Percentiles rank a stretch among this genome's conserved stretches.
These are phyloP conservation scores for Cartodere bifasciata DNA, from an alignment of 2,888 invertebrate species.

Conservation along the genomic window DNA sequence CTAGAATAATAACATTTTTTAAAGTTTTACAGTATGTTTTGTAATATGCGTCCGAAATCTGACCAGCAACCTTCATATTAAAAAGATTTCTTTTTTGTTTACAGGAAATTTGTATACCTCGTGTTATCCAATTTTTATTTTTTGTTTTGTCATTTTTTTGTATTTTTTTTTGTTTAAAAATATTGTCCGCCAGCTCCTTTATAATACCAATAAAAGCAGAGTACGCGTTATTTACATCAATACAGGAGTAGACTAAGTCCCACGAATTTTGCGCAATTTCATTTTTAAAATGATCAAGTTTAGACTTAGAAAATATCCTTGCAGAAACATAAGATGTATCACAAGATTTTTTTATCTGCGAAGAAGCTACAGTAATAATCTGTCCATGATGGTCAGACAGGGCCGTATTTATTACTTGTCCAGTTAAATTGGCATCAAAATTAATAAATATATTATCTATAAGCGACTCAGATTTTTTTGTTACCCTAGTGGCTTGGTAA, in stretches of 20 bases:
- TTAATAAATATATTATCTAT: conserved; percentile 4
- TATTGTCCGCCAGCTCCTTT: not conserved
- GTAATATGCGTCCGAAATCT: conserved; percentile 1
- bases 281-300: not conserved
- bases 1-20: conserved; percentile 1
- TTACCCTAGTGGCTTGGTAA: not conserved
- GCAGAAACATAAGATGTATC: not conserved
- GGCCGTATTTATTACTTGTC: not conserved
- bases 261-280: not conserved
- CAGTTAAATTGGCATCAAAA: not conserved
- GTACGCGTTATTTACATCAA: not conserved
- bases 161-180: conserved; percentile 1
- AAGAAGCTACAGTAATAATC: conserved; percentile 1
- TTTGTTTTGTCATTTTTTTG: not conserved
- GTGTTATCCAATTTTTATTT: conserved; percentile 1
- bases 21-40: conserved; percentile 1
- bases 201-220: not conserved
- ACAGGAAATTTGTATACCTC: conserved; percentile 1
- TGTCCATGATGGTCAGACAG: conserved; percentile 1
- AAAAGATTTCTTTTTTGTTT: conserved; percentile 1
- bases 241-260: not conserved
- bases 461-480: not conserved
- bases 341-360: not conserved
- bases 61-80: conserved; percentile 1
- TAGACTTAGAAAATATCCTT: conserved; percentile 1